Percentiles rank a stretch among this genome's conserved stretches.
Evolutionary conservation across 1,140 invertebrate species (phyloP).

Genomic region (Bilobella aurantiaca): DNA sequence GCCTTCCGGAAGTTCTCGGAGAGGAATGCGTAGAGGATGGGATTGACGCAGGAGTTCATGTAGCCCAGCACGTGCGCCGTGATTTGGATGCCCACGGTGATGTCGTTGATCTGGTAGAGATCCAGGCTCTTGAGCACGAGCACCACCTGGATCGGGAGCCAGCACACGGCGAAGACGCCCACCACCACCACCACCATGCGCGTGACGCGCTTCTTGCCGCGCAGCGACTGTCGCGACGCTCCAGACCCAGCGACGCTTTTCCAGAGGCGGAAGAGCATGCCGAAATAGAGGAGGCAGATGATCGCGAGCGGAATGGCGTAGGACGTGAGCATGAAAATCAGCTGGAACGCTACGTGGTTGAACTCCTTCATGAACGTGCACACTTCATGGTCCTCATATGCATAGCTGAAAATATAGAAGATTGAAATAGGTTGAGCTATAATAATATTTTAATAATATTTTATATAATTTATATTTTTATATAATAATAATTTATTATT

Average conservation of each 20-base stretch:
- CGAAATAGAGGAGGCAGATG: conserved; percentile 79
- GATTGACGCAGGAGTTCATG: conserved; percentile 89
- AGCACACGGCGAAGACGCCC: conserved; percentile 81
- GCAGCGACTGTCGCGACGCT: conserved; percentile 57
- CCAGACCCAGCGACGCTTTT: conserved; percentile 59
- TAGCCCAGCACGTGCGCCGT: conserved; percentile 84
- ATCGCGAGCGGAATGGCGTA: conserved; percentile 72
- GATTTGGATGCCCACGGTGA: conserved; percentile 64
- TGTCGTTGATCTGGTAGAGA: conserved; percentile 52
- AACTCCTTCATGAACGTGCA: conserved; percentile 44
- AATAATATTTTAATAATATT: too few relatives aligned
- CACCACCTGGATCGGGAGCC: conserved; percentile 84
- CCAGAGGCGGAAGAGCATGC: conserved; percentile 81
- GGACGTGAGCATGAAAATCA: conserved; percentile 72
- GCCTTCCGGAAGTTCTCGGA: conserved; percentile 78
- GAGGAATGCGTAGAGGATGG: conserved; percentile 86
- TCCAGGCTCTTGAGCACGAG: conserved; percentile 65
- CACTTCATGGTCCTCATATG: conserved; percentile 24
- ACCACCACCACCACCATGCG: conserved; percentile 79
- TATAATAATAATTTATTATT: too few relatives aligned
- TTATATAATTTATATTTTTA: too few relatives aligned
- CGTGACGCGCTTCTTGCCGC: conserved; percentile 82
- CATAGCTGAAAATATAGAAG: conserved; percentile 33
- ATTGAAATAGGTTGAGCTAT: too few relatives aligned
- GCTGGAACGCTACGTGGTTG: conserved; percentile 60